Evolutionary conservation across 2,888 invertebrate genomes (phyloP), one percentile per base, ranked within the genome.

Genomic region (Scelioninae gen. 2): DNA sequence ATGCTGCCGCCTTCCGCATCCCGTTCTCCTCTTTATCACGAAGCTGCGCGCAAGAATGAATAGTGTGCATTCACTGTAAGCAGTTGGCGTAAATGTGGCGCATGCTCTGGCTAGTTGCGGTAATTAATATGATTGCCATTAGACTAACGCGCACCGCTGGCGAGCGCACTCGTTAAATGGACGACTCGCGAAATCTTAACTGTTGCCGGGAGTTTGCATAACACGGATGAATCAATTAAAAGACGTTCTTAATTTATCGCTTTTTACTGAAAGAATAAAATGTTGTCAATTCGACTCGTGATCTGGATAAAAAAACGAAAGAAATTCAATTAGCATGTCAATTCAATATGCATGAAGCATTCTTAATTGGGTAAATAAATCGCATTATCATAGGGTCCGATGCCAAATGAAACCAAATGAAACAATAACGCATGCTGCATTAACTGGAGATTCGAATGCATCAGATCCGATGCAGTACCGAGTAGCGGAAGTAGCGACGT

Each of bases 41-140:
- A 39, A 41, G 15, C 39, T 63, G 46, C 60, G 57, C 67, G 50
- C 55, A 71, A 79, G 79, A 83, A 83, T 81, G 82, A 83, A 81
- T 83, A 83, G 83, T 83, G 83, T 84, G 84, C 80, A 82, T 85
- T 85, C 84, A 85, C 83, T 85, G 83, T 85, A 80, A 82, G 82
- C 83, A 84, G 81, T 80, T 81, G 73, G 71, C 76, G 78, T 84
- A 84, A 85, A 84, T 80, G 84, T 81, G 84, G 82, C 83, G 82
- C 84, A 81, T 84, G 83, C 83, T 83, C 82, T 81, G 82, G 57
- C 57, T 82, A 80, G 82, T 83, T 83, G 81, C 81, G 81, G 82
- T 85, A 85, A 84, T 85, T 85, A 85, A 84, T 84, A 82, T 83
- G 83, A 83, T 82, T 82, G 83, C 82, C 80, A 84, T 84, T 84